A percentile compares a stretch with the other conserved stretches of the same genome.
Evolutionary conservation across 2,888 invertebrate species (phyloP).

Genomic region (Sthenelais limicola): DNA sequence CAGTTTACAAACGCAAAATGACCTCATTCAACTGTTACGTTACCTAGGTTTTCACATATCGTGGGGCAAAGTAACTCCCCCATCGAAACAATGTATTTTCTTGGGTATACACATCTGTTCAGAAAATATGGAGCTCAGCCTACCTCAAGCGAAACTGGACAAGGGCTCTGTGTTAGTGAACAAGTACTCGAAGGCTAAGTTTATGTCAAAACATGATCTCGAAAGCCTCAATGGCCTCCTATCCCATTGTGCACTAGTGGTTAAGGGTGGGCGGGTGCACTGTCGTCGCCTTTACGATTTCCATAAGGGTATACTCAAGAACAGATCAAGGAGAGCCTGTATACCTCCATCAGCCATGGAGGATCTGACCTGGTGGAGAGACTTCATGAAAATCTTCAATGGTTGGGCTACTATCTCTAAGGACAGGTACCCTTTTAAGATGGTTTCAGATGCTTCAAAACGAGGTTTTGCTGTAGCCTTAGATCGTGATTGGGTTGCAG

Average conservation of each 20-base stretch:
- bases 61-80: neutral
- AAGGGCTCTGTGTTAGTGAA: too few species aligned
- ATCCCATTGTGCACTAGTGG: too few species aligned
- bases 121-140: too few species aligned
- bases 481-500: neutral
- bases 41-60: neutral
- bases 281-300: too few species aligned
- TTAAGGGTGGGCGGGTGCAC: too few species aligned
- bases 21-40: neutral
- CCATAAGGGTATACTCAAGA: too few species aligned
- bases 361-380: neutral
- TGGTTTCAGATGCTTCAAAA: neutral
- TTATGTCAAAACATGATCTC: too few species aligned
- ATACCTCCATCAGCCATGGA: too few species aligned
- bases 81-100: neutral
- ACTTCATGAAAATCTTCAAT: neutral
- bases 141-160: too few species aligned
- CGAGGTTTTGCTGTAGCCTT: neutral
- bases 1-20: neutral
- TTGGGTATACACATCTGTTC: neutral
- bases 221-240: neutral
- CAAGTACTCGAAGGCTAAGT: too few species aligned
- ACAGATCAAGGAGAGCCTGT: too few species aligned
- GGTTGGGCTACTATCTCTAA: neutral
- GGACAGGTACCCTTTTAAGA: neutral